phyloP scores from a whole-genome alignment of 2,888 invertebrate genomes.

The Chloromyia formosa region DNA sequence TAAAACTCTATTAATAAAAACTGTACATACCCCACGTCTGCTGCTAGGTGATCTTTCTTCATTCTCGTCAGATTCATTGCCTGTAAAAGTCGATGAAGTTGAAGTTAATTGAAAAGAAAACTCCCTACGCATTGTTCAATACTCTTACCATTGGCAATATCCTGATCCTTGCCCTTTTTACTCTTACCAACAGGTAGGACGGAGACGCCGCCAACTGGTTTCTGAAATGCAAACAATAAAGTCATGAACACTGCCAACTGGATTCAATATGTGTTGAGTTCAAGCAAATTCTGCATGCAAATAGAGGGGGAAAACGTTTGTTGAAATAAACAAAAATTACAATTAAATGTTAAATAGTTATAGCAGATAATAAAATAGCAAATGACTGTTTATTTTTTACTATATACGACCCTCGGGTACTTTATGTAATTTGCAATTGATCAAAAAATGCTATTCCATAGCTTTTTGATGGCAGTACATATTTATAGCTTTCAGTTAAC shows the following conservation, averaged over 20 bases:
- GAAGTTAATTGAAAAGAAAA: constrained; percentile 7
- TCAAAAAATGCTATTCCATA: too few species aligned
- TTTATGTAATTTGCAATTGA: too few species aligned
- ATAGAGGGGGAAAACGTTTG: background rate
- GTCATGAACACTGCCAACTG: background rate
- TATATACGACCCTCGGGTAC: too few species aligned
- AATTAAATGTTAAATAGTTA: background rate
- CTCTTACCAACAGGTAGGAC: constrained; percentile 75
- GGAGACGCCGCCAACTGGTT: constrained; percentile 84
- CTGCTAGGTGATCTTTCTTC: constrained; percentile 64
- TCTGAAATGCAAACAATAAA: constrained; percentile 67
- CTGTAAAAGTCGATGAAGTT: constrained; percentile 61
- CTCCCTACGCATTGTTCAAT: constrained; percentile 45
- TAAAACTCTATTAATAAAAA: background rate
- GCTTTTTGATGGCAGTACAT: too few species aligned
- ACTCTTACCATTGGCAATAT: constrained; percentile 60
- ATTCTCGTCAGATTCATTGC: constrained; percentile 67
- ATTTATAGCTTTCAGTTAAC: too few species aligned
- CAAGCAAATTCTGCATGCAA: constrained; percentile 11
- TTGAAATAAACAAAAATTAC: background rate
- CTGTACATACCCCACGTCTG: constrained; percentile 47
- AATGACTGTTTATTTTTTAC: background rate
- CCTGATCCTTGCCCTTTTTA: constrained; percentile 69
- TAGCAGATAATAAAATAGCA: background rate
- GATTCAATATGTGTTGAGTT: background rate